phyloP scores from a whole-genome alignment of 2,888 invertebrate species.

The Opisthograptis luteolata region DNA sequence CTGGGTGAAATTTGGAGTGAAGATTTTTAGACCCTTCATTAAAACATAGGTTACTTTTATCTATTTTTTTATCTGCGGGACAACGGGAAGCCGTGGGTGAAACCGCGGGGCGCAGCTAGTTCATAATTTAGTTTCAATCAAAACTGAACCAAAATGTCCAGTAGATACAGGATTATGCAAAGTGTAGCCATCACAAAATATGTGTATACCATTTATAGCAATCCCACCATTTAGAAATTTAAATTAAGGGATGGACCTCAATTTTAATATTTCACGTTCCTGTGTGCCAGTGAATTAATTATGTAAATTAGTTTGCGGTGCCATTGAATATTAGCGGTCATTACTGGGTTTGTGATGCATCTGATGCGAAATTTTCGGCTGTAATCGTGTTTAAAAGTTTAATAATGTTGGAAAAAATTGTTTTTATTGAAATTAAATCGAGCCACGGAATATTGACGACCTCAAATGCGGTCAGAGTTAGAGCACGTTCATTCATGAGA shows the following conservation, averaged over 20 bases:
- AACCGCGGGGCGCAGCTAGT: no score
- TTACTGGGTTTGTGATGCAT: conserved; percentile 52
- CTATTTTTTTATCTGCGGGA: no score
- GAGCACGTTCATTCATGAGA: no score
- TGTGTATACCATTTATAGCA: conserved; percentile 29
- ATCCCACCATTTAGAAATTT: conserved; percentile 69
- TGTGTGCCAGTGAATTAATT: conserved; percentile 68
- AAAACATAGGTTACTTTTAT: no score
- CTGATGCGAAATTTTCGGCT: conserved; percentile 35
- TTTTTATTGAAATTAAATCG: no score
- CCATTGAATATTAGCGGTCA: conserved; percentile 65
- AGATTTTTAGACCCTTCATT: no score
- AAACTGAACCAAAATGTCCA: conserved; percentile 20
- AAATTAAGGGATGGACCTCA: conserved; percentile 65
- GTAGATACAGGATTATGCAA: conserved; percentile 14
- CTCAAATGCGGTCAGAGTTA: no score
- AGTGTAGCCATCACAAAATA: conserved; percentile 12
- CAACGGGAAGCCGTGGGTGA: no score
- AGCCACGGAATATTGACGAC: no score
- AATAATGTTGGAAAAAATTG: no score
- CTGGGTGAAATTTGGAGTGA: no score
- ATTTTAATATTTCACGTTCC: conserved; percentile 63
- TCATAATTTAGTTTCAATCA: neutral
- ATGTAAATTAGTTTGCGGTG: conserved; percentile 69
- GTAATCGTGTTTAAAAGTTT: neutral